phyloP scores from a whole-genome alignment of 2,797 vertebrate genomes.

The Enteromius thamalakanensis region DNA sequence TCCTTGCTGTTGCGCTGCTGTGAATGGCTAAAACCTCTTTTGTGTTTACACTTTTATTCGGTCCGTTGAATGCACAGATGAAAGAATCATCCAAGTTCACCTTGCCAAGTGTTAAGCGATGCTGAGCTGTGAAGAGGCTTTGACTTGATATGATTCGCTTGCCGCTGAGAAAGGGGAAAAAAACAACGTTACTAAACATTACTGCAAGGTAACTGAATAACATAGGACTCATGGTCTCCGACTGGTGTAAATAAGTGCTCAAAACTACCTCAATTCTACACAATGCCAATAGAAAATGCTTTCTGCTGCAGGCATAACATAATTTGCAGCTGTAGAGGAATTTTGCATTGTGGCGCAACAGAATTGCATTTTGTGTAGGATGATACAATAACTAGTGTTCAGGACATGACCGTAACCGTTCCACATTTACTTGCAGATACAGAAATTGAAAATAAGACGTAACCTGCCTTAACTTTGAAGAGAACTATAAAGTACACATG shows the following conservation, averaged over 20 bases:
- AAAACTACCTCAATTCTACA: conserved; percentile 5
- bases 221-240: neutral
- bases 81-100: conserved; percentile 55
- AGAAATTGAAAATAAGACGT: neutral
- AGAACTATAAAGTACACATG: neutral
- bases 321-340: neutral
- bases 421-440: conserved; percentile 7
- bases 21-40: conserved; percentile 49
- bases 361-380: neutral
- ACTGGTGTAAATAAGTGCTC: conserved; percentile 15
- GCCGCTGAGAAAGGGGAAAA: neutral
- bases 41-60: conserved; percentile 48
- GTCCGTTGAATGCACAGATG: conserved; percentile 41
- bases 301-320: conserved; percentile 18
- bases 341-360: neutral
- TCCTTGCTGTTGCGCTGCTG: conserved; percentile 36
- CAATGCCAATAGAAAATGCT: neutral
- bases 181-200: neutral
- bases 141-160: conserved; percentile 34
- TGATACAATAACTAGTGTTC: neutral
- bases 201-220: conserved; percentile 24
- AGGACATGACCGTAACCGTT: neutral
- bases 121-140: conserved; percentile 44
- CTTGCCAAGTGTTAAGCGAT: conserved; percentile 44
- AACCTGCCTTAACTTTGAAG: neutral